Conservation (phyloP, 2,797 vertebrate genomes). For the Malacoraja senta region DNA sequence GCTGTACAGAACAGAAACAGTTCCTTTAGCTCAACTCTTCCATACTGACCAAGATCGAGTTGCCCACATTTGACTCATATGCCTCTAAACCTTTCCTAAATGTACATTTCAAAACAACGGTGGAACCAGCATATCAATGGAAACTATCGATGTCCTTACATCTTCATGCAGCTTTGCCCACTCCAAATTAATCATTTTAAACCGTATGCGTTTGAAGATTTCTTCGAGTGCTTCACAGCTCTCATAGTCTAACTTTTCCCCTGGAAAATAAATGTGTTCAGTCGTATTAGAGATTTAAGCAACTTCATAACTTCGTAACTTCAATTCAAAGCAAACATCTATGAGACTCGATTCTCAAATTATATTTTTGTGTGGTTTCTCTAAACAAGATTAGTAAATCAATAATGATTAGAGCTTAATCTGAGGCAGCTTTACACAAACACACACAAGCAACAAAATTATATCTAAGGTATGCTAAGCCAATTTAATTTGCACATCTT, state of each 20-base stretch:
- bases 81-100: too few species aligned
- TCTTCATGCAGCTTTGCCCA: conserved; percentile 67
- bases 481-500: background rate
- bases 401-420: too few species aligned
- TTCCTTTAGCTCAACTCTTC: too few species aligned
- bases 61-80: too few species aligned
- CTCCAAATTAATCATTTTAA: conserved; percentile 69
- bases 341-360: background rate
- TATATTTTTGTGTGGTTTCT: background rate
- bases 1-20: too few species aligned
- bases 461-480: background rate
- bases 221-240: conserved; percentile 69
- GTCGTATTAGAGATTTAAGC: background rate
- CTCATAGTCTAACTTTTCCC: conserved; percentile 65
- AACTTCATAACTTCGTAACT: background rate
- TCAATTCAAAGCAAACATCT: background rate
- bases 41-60: too few species aligned
- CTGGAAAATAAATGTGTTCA: conserved; percentile 56
- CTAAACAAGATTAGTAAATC: background rate
- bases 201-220: conserved; percentile 65
- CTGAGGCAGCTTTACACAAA: background rate
- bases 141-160: conserved; percentile 51
- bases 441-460: background rate
- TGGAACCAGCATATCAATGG: background rate
- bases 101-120: background rate